Conservation (phyloP, 2,888 invertebrate species). For the Erebia aethiops region DNA sequence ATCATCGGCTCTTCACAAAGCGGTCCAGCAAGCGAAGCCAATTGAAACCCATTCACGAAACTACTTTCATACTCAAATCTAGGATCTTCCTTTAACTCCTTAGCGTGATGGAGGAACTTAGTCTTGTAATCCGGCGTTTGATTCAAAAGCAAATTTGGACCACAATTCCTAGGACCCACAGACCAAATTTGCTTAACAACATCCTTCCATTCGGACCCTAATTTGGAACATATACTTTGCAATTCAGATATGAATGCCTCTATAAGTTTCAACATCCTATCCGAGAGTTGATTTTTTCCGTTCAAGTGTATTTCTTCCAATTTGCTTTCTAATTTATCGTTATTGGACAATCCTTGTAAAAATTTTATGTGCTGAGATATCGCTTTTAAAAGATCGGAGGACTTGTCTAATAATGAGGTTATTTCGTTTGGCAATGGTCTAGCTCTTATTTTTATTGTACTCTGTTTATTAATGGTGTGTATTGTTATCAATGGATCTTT, state of each 20-base stretch:
- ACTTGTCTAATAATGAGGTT: constrained; percentile 87
- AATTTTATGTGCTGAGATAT: constrained; percentile 79
- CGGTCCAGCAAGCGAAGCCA: constrained; percentile 94
- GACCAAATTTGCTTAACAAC: constrained; percentile 91
- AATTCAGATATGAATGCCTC: constrained; percentile 82
- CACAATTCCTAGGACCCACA: constrained; percentile 94
- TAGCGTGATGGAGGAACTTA: constrained; percentile 68
- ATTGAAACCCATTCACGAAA: constrained; percentile 93
- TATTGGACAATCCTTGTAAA: constrained; percentile 63
- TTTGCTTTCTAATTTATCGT: constrained; percentile 65
- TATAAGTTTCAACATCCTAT: constrained; percentile 73
- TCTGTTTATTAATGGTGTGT: constrained; percentile 88
- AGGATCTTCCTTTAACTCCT: constrained; percentile 74
- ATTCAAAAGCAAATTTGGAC: constrained; percentile 95
- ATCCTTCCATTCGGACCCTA: constrained; percentile 79
- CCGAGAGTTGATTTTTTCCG: constrained; percentile 63
- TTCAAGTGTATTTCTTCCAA: constrained; percentile 58
- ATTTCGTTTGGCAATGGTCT: constrained; percentile 89
- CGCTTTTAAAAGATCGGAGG: constrained; percentile 87
- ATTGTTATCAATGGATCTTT: constrained; percentile 82
- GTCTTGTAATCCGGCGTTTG: constrained; percentile 85
- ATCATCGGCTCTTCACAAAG: constrained; percentile 98
- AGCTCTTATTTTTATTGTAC: constrained; percentile 88
- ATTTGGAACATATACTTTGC: constrained; percentile 81
- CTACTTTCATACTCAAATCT: constrained; percentile 88